Base-by-base conservation (phyloP, 2,888 invertebrate genomes). In the Archips xylosteana region DNA sequence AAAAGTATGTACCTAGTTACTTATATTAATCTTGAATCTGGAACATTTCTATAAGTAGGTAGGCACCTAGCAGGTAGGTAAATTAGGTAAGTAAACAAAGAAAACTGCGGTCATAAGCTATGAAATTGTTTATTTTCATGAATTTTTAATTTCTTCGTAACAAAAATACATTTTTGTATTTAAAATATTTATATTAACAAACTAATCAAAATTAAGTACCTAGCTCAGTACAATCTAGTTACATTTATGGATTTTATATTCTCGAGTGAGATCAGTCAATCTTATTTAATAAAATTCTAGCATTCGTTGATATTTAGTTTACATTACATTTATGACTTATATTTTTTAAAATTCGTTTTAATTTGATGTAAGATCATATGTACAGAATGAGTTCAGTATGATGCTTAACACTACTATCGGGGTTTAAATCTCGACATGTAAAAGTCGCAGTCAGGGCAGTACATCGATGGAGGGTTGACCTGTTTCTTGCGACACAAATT, bases 391-490 rank as follows among this genome's bases (percentile, higher is more conserved):
- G 47, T 64, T 69, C 47, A 54, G 51, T 75, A 70, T 76, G 81
- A 10, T 12, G 12, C 23, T 23, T 23, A 23, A 23, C 23, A 23
- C 89, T 93, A 95, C 82, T 95, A 95, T 79, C 95, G 95, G 60
- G 96, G 97, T 84, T 97, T 96, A 89, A 97, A 97, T 83, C 97
- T 95, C 76, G 97, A 97, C 97, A 99, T 97, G 86, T 98, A 99
- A 92, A 97, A 98, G 86, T 98, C 98, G 91, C 98, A 98, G 90
- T 98, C 98, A 66, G 96, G 95, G 90, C 98, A 99, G 87, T 98
- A 98, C 80, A 96, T 95, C 49, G 97, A 96, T 13, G 98, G 97
- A 15, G 97, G 96, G 65, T 95, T 95, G 23, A 98, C 96, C 76
- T 96, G 95, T 84, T 98, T 97, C 87, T 98, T 98, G 74, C 98